Evolutionary conservation across 2,888 invertebrate species (phyloP).

Genomic region (Poecilobothrus nobilitatus): DNA sequence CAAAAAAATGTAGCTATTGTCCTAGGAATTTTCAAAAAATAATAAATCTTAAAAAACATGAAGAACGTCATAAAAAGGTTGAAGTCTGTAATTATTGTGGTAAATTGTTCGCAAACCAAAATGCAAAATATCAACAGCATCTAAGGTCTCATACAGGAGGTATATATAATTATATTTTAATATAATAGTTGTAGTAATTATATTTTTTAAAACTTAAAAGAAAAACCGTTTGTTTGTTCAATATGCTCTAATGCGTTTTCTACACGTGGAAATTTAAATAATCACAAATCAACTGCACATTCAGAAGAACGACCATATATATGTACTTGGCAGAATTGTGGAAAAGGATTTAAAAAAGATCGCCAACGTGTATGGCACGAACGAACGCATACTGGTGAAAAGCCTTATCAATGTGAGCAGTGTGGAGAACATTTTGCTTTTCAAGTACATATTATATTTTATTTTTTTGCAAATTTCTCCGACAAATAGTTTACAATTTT

Average conservation of each 20-base stretch:
- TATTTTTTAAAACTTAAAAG: neutral
- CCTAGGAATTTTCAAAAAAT: neutral
- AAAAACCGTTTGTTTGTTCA: neutral
- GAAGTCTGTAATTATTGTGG: neutral
- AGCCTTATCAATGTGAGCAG: neutral
- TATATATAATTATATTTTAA: neutral
- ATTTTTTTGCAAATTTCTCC: neutral
- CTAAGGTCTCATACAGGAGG: neutral
- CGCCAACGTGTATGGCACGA: neutral
- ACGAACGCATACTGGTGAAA: neutral
- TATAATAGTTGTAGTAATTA: too few relatives aligned
- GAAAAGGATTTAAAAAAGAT: neutral
- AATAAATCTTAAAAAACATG: constrained; percentile 1
- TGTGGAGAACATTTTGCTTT: constrained; percentile 7
- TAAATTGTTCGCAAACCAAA: neutral
- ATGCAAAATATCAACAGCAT: neutral
- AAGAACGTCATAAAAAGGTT: neutral
- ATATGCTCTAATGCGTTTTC: neutral
- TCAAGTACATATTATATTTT: neutral
- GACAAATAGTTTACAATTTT: neutral
- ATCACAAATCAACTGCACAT: neutral
- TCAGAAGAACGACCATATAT: neutral
- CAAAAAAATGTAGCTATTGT: neutral
- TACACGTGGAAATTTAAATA: neutral
- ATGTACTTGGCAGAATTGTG: constrained; percentile 6